A percentile compares a stretch with the other conserved stretches of the same genome.
Evolutionary conservation across 1,140 invertebrate species (phyloP).

Genomic region (Drosophila persimilis): DNA sequence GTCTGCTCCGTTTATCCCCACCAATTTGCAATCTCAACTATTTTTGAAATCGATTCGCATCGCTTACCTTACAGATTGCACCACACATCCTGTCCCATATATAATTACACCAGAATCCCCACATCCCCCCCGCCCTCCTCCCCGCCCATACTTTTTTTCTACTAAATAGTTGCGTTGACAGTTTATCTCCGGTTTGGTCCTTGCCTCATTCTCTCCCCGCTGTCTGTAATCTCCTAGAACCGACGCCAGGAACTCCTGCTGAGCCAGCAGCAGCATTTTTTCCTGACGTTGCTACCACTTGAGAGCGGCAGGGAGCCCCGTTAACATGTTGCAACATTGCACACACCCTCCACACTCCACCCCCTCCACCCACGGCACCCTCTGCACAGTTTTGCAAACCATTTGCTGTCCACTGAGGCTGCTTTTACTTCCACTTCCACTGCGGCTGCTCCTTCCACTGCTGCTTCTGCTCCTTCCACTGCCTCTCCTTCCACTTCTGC

Average conservation of each 20-base stretch:
- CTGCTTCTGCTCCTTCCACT: conserved; percentile 10
- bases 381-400: conserved; percentile 8
- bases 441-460: conserved; percentile 2
- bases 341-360: neutral
- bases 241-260: conserved; percentile 18
- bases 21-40: too few species aligned
- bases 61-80: too few species aligned
- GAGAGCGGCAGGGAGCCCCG: conserved; percentile 1
- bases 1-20: too few species aligned
- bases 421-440: conserved; percentile 8
- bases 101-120: neutral
- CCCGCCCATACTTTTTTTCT: neutral
- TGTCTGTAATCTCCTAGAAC: conserved; percentile 16
- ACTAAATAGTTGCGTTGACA: conserved; percentile 31
- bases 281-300: conserved; percentile 48
- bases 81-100: neutral
- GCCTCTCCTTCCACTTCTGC: conserved; percentile 1
- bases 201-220: neutral
- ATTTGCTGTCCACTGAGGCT: conserved; percentile 23
- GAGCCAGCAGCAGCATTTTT: conserved; percentile 47
- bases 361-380: neutral
- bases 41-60: too few species aligned
- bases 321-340: conserved; percentile 32
- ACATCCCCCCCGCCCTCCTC: neutral
- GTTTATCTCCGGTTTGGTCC: conserved; percentile 14